A percentile compares a stretch with the other conserved stretches of the same genome.
Evolutionary conservation across 2,113 vertebrate species (phyloP).

Genomic region (Semicossyphus pulcher): DNA sequence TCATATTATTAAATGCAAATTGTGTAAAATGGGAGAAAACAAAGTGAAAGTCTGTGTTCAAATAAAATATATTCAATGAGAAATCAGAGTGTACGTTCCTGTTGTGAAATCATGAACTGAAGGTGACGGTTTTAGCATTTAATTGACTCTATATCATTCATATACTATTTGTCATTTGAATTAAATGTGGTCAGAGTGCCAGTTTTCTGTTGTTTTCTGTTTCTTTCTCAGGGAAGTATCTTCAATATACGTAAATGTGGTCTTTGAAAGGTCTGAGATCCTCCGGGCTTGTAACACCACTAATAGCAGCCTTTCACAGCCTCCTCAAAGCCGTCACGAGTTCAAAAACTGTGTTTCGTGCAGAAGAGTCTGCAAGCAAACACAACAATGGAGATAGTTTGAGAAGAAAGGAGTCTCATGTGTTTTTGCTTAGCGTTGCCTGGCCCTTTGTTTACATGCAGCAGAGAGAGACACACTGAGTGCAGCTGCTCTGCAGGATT

Average conservation of each 20-base stretch:
- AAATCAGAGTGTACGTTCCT: too few relatives aligned
- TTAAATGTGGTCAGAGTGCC: too few relatives aligned
- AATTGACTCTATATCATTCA: too few relatives aligned
- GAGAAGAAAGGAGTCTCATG: constrained; percentile 57
- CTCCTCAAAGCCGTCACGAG: background rate
- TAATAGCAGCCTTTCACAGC: constrained; percentile 30
- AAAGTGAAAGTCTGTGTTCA: too few relatives aligned
- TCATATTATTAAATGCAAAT: too few relatives aligned
- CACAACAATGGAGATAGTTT: constrained; percentile 51
- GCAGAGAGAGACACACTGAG: constrained; percentile 65
- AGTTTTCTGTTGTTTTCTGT: constrained; percentile 3
- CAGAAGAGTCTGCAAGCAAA: constrained; percentile 42
- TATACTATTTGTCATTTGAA: too few relatives aligned
- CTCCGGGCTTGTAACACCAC: constrained; percentile 25
- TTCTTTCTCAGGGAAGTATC: background rate
- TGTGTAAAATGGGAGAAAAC: too few relatives aligned
- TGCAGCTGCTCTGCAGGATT: constrained; percentile 72
- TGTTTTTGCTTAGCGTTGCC: constrained; percentile 71
- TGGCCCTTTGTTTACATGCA: constrained; percentile 63
- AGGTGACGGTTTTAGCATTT: too few relatives aligned
- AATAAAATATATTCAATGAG: too few relatives aligned
- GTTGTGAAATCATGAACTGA: too few relatives aligned
- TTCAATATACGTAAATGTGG: background rate
- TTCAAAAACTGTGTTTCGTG: constrained; percentile 30
- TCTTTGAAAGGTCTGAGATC: constrained; percentile 8